Conservation (phyloP, 1,140 invertebrate species). For the Bombus waltoni region DNA sequence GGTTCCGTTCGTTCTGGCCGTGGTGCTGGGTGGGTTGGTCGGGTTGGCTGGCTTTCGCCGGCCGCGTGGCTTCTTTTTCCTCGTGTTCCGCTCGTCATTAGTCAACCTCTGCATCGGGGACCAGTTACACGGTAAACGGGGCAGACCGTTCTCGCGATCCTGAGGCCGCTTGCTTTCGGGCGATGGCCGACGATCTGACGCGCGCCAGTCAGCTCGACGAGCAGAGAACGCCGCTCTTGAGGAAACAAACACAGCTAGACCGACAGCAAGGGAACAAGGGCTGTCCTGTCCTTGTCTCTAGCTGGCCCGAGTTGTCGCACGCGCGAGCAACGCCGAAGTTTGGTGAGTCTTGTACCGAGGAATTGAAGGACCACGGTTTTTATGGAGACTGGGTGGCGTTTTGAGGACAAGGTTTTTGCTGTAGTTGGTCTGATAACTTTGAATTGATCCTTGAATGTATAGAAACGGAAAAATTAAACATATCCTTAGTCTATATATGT, state of each 20-base stretch:
- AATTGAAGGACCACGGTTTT: neutral
- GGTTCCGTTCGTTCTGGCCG: slow-evolving; percentile 1
- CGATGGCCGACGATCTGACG: slow-evolving; percentile 26
- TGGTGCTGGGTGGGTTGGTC: slow-evolving; percentile 1
- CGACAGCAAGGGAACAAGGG: neutral
- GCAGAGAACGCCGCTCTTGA: slow-evolving; percentile 44
- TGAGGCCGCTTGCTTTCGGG: neutral
- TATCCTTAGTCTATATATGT: too few relatives aligned
- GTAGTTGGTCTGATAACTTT: too few relatives aligned
- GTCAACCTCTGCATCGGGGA: slow-evolving; percentile 40
- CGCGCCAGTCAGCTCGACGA: neutral
- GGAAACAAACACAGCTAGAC: neutral
- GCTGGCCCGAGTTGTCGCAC: slow-evolving; percentile 29
- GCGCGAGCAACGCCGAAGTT: neutral
- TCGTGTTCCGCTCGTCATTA: slow-evolving; percentile 43
- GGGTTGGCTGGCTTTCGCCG: slow-evolving; percentile 41
- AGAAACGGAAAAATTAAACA: too few relatives aligned
- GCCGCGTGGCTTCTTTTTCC: slow-evolving; percentile 34
- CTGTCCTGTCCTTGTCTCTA: slow-evolving; percentile 31
- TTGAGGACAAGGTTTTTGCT: too few relatives aligned
- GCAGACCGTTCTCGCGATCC: slow-evolving; percentile 18
- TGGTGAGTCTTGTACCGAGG: slow-evolving; percentile 34
- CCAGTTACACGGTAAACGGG: slow-evolving; percentile 29
- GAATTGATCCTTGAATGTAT: too few relatives aligned
- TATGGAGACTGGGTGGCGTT: too few relatives aligned